Base-by-base conservation (phyloP, 30 jellyfish, hydroid and myxozoan species). In the Aurelia aurita complex sp. Pacific region DNA sequence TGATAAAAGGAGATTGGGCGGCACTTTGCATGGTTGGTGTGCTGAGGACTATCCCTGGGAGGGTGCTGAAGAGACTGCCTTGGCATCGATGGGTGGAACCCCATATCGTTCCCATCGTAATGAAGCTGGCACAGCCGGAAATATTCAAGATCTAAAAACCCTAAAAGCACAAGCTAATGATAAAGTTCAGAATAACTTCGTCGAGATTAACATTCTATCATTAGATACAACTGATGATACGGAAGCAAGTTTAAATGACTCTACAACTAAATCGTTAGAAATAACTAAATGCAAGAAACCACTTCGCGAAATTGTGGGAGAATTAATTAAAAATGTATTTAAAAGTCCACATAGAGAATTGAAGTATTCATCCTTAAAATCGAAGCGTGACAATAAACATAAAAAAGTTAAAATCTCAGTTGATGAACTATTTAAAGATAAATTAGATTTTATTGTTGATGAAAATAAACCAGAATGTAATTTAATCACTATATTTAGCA, bases 371-470 rank as follows among this genome's bases (percentile, higher is more conserved):
- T 69, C 77, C 32, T 13, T 16, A 17, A 71, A 60, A 59, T 5
- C n/a, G 46, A 69, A 57, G 10, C 50, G 57, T 29, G 77, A 10
- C 2, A 42, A 72, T 61, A 83, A 70, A 63, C 79, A 35, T 17
- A 83, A 62, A 62, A 81, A 83, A 72, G 74, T 83, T 29, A 83
- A 83, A 70, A 83, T 83, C 8, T 83, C 92, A 5, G 92, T 83
- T 34, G 92, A 83, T n/a, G 85, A 70, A 38, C 50, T 69, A 4
- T 73, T 64, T 83, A 71, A 83, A 42, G 86, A 83, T 74, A 67
- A 75, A 64, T 72, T 85, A 13, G 88, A 74, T 67, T 74, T 74
- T 66, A 76, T 85, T 23, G 83, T 76, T 17, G 79, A 63, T 32
- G 69, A 64, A 61, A 62, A 16, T 64, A 85, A 85, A 85, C 46